phyloP scores from a whole-genome alignment of 2,113 vertebrate genomes.

The Pollachius pollachius region DNA sequence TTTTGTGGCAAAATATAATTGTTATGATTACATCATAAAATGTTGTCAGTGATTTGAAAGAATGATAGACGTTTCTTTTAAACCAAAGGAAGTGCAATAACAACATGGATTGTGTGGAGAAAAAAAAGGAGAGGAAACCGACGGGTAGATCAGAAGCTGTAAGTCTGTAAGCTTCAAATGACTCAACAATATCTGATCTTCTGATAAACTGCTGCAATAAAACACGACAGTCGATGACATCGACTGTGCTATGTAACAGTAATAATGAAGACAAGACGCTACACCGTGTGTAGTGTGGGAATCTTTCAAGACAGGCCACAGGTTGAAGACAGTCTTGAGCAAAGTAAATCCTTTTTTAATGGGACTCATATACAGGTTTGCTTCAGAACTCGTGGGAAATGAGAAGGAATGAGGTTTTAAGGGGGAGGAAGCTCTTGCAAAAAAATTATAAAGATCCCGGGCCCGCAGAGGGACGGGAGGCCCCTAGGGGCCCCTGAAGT shows the following conservation, averaged over 20 bases:
- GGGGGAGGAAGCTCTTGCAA: slow-evolving; percentile 6
- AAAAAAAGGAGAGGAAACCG: slow-evolving; percentile 4
- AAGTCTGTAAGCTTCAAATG: slow-evolving; percentile 28
- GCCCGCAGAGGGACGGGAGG: slow-evolving; percentile 25
- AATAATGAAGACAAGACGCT: no score
- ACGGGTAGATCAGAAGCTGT: neutral
- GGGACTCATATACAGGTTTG: slow-evolving; percentile 26
- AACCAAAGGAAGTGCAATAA: slow-evolving; percentile 11
- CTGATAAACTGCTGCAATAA: no score
- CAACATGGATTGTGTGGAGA: neutral
- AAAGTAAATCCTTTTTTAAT: slow-evolving; percentile 49
- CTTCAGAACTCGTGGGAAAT: slow-evolving; percentile 58
- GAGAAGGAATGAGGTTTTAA: slow-evolving; percentile 51
- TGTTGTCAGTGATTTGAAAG: slow-evolving; percentile 32
- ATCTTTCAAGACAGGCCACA: slow-evolving; percentile 33
- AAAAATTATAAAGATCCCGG: neutral
- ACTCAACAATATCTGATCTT: slow-evolving; percentile 12
- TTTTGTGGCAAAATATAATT: slow-evolving; percentile 4
- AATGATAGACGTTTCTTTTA: slow-evolving; percentile 15
- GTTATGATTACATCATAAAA: slow-evolving; percentile 19
- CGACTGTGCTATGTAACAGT: no score
- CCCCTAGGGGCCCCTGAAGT: neutral
- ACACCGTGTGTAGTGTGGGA: slow-evolving; percentile 4
- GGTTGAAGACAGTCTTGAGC: slow-evolving; percentile 29
- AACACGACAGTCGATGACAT: no score